These are phyloP conservation scores for Oscheius myriophilus DNA, from an alignment of 2,888 invertebrate species.

Conservation along the genomic window DNA sequence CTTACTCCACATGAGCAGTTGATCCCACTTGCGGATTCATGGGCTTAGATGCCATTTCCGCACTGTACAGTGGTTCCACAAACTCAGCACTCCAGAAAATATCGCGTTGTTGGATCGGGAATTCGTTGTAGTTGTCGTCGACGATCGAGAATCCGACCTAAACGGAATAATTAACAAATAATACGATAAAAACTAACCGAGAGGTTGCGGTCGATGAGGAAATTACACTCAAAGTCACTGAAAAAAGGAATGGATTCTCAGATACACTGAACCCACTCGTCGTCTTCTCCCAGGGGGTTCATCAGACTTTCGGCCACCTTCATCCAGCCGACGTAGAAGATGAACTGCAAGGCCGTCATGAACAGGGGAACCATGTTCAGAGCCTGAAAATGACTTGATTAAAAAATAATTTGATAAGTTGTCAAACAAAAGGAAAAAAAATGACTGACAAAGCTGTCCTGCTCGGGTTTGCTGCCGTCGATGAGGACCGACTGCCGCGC, in stretches of 20 bases:
- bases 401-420: neutral
- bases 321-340: constrained; percentile 67
- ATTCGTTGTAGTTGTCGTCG: constrained; percentile 50
- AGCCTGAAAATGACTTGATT: neutral
- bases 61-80: constrained; percentile 50
- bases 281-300: constrained; percentile 66
- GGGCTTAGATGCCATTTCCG: constrained; percentile 50
- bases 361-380: constrained; percentile 23
- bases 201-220: constrained; percentile 53
- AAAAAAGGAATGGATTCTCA: neutral
- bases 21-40: constrained; percentile 56
- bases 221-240: constrained; percentile 61
- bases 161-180: neutral
- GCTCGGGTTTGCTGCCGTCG: constrained; percentile 51
- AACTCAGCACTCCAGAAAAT: constrained; percentile 44
- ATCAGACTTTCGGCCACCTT: constrained; percentile 65
- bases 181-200: constrained; percentile 29
- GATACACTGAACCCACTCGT: constrained; percentile 35
- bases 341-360: constrained; percentile 64
- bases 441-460: constrained; percentile 30
- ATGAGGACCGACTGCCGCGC: constrained; percentile 62
- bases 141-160: constrained; percentile 52
- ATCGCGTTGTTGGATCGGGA: constrained; percentile 50
- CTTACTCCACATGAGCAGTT: constrained; percentile 50
- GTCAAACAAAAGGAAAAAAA: neutral